Conservation (phyloP, 1,140 invertebrate genomes). For the Tetramorium parvispinum region DNA sequence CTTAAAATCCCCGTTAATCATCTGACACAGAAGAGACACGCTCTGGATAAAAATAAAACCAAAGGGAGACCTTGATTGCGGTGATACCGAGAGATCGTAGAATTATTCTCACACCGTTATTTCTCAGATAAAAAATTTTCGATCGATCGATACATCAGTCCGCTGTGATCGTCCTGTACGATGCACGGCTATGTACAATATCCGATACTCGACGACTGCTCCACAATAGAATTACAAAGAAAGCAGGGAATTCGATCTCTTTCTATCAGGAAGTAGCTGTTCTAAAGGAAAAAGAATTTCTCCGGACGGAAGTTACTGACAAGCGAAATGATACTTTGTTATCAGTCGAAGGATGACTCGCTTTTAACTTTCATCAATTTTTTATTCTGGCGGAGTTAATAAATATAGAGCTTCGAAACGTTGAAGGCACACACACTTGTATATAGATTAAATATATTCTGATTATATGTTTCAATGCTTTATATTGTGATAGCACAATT, state of each 20-base stretch:
- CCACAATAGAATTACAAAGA: conserved; percentile 56
- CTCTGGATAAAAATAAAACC: conserved; percentile 13
- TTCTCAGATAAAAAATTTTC: conserved; percentile 18
- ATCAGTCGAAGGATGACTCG: background rate
- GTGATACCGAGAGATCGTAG: background rate
- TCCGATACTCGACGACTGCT: conserved; percentile 1
- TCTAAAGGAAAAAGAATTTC: conserved; percentile 23
- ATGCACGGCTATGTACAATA: conserved; percentile 45
- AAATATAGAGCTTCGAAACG: background rate
- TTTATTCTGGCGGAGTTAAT: conserved; percentile 10
- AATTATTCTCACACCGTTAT: conserved; percentile 23
- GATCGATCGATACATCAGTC: conserved; percentile 19
- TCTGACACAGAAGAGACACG: background rate
- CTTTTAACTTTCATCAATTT: conserved; percentile 41
- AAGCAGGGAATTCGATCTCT: conserved; percentile 26
- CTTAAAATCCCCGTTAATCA: conserved; percentile 16
- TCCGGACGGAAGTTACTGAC: conserved; percentile 18
- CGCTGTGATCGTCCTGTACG: conserved; percentile 4
- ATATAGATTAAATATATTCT: background rate
- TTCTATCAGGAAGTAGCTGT: conserved; percentile 9
- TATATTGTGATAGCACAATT: background rate
- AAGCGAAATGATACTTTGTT: background rate
- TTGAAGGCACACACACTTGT: background rate
- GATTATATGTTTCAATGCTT: background rate
- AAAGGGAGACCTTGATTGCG: conserved; percentile 1